Evolutionary conservation across 2,888 invertebrate species (phyloP), one percentile per base, ranked within the genome.

Genomic region (Cylindroiulus punctatus): DNA sequence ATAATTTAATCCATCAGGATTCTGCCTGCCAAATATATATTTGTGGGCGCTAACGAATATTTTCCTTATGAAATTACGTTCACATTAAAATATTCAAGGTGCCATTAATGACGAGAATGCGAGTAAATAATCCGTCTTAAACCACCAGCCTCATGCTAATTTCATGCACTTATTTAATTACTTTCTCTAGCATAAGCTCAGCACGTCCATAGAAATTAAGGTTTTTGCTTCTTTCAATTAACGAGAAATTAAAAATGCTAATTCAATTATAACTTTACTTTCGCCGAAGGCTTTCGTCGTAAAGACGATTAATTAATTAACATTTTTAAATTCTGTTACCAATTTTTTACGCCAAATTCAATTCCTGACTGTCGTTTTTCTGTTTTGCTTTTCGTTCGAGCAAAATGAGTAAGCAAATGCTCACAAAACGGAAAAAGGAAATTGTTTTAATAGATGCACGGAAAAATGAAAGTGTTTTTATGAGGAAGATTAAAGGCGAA

Each of bases 201-300:
- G 30, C 76, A 76, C 76, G 76, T 76, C 76, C 14, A 14, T 26
- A 26, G 1, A 22, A 76, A 76, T 76, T 76, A 76, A 76, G 76
- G 14, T 76, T 76, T 76, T 76, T 76, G 30, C 76, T 76, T 14
- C 76, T 12, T 76, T 76, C 76, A 30, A 76, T 76, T 76, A 76
- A 76, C 22, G 30, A 76, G 26, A 76, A 76, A 76, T 76, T 76
- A 76, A 76, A 76, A 76, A 76, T 76, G 76, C 76, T 76, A 76
- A 76, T 76, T 76, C 76, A 76, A 76, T 76, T 76, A 76, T 76
- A 76, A 30, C 12, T 76, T 76, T 30, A 14, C 26, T 30, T 76
- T 30, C 76, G 76, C 30, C 76, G 30, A 76, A 76, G 76, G 76
- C 76, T 76, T 76, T 76, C 76, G 14, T 76, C 76, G 76, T 12